A percentile compares a stretch with the other conserved stretches of the same genome.
Evolutionary conservation across 2,113 vertebrate species (phyloP).

Genomic region (Corythoichthys intestinalis): DNA sequence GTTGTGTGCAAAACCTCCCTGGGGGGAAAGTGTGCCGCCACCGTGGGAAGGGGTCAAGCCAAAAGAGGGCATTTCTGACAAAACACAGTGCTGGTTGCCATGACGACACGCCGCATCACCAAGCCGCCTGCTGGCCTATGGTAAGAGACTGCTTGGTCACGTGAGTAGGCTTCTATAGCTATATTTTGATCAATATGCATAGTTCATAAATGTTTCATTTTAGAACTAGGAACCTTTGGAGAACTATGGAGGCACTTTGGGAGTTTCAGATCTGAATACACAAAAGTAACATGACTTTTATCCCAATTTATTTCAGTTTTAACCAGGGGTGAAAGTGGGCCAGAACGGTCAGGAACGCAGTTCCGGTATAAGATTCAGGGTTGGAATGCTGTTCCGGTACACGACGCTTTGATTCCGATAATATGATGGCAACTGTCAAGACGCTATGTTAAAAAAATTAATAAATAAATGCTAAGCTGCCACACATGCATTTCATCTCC

Average conservation of each 20-base stretch:
- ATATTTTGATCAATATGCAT: background rate
- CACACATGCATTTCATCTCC: too few relatives aligned
- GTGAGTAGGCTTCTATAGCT: background rate
- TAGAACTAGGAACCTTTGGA: background rate
- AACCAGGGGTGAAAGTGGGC: too few relatives aligned
- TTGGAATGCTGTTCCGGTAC: too few relatives aligned
- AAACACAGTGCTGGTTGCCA: conserved; percentile 49
- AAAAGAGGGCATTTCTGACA: conserved; percentile 53
- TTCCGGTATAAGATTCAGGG: too few relatives aligned
- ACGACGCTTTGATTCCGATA: too few relatives aligned
- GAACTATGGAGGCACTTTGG: background rate
- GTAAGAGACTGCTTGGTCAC: conserved; percentile 18
- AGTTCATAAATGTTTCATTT: background rate
- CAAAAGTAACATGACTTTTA: too few relatives aligned
- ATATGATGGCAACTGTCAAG: too few relatives aligned
- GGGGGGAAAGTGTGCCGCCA: conserved; percentile 69
- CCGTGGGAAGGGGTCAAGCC: conserved; percentile 49
- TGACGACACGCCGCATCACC: conserved; percentile 48
- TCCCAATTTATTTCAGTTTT: too few relatives aligned
- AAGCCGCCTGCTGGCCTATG: conserved; percentile 38
- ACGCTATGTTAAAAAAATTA: too few relatives aligned
- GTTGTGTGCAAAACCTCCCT: conserved; percentile 60
- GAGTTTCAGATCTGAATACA: too few relatives aligned
- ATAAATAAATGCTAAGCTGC: too few relatives aligned
- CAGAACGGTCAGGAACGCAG: too few relatives aligned